These are phyloP conservation scores for Hyphantria cunea DNA, from an alignment of 1,140 invertebrate genomes.

Conservation along the genomic window DNA sequence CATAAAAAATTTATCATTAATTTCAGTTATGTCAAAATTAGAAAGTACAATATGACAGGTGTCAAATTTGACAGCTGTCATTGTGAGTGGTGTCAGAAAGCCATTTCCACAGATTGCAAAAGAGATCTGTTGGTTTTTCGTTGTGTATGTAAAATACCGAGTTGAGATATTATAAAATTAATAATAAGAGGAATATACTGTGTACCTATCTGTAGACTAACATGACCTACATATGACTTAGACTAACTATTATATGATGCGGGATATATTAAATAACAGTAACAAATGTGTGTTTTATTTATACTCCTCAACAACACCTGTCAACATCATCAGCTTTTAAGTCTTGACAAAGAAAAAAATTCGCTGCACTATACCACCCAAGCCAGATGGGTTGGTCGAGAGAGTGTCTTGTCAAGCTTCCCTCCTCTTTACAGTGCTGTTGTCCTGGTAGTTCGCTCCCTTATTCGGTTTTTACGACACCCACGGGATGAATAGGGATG, in stretches of 20 bases:
- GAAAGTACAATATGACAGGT: not conserved
- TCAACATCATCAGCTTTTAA: too few relatives aligned
- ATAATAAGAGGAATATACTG: conserved; percentile 19
- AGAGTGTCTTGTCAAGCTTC: too few relatives aligned
- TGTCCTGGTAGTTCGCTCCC: too few relatives aligned
- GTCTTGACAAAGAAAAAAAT: too few relatives aligned
- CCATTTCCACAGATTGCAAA: not conserved
- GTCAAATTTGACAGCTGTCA: conserved; percentile 2
- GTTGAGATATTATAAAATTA: conserved; percentile 9
- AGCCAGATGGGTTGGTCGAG: too few relatives aligned
- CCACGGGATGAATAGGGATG: too few relatives aligned
- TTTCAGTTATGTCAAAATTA: not conserved
- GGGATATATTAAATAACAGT: conserved; percentile 25
- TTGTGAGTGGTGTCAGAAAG: not conserved
- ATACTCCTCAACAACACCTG: conserved; percentile 5
- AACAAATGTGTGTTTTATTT: conserved; percentile 22
- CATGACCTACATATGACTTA: conserved; percentile 20
- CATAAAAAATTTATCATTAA: too few relatives aligned
- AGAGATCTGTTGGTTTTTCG: conserved; percentile 10
- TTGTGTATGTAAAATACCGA: conserved; percentile 1
- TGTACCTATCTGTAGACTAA: conserved; percentile 18
- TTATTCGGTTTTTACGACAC: too few relatives aligned
- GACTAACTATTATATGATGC: conserved; percentile 17
- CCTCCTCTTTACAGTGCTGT: too few relatives aligned
- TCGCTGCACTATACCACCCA: too few relatives aligned